Base-by-base conservation (phyloP, 2,888 invertebrate genomes). In the Orchestes rusci region DNA sequence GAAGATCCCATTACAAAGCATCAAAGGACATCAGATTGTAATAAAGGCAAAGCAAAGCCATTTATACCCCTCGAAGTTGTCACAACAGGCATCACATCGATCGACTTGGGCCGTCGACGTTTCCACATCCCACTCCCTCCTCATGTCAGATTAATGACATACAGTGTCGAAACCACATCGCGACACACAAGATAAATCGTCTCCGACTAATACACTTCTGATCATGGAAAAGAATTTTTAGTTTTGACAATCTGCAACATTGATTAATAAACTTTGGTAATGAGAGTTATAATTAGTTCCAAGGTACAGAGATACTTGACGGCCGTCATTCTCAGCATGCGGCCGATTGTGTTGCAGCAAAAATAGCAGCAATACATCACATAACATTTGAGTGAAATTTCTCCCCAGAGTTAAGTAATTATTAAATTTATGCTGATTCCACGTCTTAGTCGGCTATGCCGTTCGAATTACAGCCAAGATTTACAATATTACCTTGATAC, bases 361-460 rank as follows among this genome's bases (percentile, higher is more conserved):
- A 16, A 16, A 4, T 7, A 13, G 16, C 33, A 5, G 33, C 33
- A n/a, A 29, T 29, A 28, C 16, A 38, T 39, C 39, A 37, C 8
- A 31, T 20, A 42, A 42, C 42, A 42, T 42, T 42, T 35, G 43
- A 43, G 39, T 40, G 27, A 38, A 39, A 45, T 45, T 46, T 38
- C 58, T 60, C 63, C 61, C 63, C 58, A 56, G 59, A 62, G 64
- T 56, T 58, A 59, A 62, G 66, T 67, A 70, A 70, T 70, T 70
- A 70, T 68, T 63, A 69, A 70, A 70, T 70, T 70, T 70, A 70
- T 70, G 70, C 70, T 70, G 70, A 70, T 70, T 70, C 70, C 66
- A 66, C 68, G 67, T 70, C 70, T 70, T 70, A 70, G 66, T 68
- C 62, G 61, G 38, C 16, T 56, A 56, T 58, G 60, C 62, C 58